phyloP scores from a whole-genome alignment of 2,888 invertebrate species.

The Caenorhabditis panamensis region DNA sequence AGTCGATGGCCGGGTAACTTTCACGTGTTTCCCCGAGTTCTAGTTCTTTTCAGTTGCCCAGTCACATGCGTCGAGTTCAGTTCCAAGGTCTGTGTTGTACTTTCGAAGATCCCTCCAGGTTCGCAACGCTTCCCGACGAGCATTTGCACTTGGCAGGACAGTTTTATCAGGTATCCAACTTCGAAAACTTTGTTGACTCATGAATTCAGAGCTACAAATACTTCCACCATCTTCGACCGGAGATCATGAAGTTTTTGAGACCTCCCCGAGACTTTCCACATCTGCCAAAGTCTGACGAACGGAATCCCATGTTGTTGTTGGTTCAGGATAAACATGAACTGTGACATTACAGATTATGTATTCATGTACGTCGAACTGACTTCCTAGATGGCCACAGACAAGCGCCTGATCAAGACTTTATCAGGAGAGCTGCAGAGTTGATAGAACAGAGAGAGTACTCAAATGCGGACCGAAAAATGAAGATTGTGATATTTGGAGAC shows the following conservation, averaged over 20 bases:
- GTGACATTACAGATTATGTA: not conserved
- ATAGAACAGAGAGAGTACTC: not conserved
- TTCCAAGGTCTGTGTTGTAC: slow-evolving; percentile 3
- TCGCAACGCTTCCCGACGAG: not conserved
- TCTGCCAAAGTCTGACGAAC: not conserved
- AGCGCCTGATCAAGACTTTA: not conserved
- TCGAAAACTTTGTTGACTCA: too few species aligned
- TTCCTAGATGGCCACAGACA: not conserved
- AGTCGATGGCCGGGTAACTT: not conserved
- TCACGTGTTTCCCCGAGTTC: too few species aligned
- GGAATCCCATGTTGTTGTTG: not conserved
- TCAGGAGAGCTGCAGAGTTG: not conserved
- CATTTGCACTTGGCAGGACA: not conserved
- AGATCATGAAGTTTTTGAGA: not conserved
- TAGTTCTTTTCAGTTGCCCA: not conserved
- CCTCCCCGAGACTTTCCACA: not conserved
- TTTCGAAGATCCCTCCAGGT: slow-evolving; percentile 11
- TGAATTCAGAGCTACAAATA: slow-evolving; percentile 28
- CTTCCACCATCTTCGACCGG: slow-evolving; percentile 4
- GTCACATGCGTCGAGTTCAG: not conserved
- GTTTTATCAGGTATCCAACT: too few species aligned
- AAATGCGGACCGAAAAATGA: not conserved
- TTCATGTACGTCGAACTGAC: not conserved
- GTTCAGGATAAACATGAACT: not conserved
- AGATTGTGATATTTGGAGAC: not conserved